Conservation (phyloP, 2,113 vertebrate genomes). For the Oplegnathus fasciatus region DNA sequence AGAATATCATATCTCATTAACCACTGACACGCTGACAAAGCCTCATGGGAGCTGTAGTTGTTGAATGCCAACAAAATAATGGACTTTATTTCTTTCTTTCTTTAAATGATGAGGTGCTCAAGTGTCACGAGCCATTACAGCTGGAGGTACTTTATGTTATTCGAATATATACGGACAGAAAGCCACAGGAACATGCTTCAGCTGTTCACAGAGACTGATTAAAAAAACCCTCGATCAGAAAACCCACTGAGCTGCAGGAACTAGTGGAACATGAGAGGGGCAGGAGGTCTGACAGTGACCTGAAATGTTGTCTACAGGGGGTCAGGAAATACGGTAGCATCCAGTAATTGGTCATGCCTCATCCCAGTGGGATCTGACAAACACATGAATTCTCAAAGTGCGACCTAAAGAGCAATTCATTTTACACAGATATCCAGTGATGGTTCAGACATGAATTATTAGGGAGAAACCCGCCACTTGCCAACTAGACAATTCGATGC, state of each 20-base stretch:
- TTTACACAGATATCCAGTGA: background rate
- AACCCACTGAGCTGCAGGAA: background rate
- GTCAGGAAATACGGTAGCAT: background rate
- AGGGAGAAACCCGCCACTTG: background rate
- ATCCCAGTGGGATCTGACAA: background rate
- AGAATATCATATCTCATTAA: background rate
- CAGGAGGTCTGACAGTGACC: background rate
- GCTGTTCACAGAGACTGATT: background rate
- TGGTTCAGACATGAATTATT: background rate
- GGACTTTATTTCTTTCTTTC: background rate
- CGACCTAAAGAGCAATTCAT: background rate
- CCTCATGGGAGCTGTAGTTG: background rate
- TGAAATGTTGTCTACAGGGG: background rate
- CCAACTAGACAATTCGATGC: background rate
- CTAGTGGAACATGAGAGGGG: too few species aligned
- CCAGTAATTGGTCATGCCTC: background rate
- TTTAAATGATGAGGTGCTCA: background rate
- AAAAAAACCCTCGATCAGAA: background rate
- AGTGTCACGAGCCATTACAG: background rate
- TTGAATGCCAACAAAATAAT: background rate
- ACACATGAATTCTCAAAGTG: background rate
- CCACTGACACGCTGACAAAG: background rate
- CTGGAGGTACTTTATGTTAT: background rate
- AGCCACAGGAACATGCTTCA: background rate
- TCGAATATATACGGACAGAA: background rate